These are phyloP conservation scores for Rhadinocentrus ornatus DNA, from an alignment of 2,797 vertebrate species.

Conservation along the genomic window DNA sequence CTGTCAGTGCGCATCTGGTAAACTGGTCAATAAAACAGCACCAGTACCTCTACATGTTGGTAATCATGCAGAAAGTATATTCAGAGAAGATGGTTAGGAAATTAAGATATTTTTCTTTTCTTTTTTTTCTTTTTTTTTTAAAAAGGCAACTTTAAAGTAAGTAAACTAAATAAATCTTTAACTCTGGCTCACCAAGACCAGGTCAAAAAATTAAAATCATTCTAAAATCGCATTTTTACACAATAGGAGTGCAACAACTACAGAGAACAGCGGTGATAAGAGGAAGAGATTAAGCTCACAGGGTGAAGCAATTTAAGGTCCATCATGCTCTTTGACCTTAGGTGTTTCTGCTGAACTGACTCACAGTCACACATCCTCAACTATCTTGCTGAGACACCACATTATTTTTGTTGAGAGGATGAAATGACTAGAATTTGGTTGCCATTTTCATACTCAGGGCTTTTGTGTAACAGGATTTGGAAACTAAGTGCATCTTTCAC, in stretches of 20 bases:
- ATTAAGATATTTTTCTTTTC: background rate
- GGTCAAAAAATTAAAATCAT: slow-evolving; percentile 28
- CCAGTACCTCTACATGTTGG: background rate
- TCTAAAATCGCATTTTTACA: background rate
- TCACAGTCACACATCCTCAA: slow-evolving; percentile 69
- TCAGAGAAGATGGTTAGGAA: background rate
- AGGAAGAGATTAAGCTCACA: slow-evolving; percentile 46
- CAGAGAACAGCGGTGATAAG: slow-evolving; percentile 45
- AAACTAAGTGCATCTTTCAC: slow-evolving; percentile 44
- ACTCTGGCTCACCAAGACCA: slow-evolving; percentile 7
- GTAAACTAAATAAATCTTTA: background rate
- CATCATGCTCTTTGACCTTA: slow-evolving; percentile 43
- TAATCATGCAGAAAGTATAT: background rate
- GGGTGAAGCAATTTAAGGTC: slow-evolving; percentile 55
- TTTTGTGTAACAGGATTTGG: slow-evolving; percentile 27
- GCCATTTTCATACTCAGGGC: slow-evolving; percentile 10
- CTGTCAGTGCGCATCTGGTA: background rate
- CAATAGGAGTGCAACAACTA: slow-evolving; percentile 16
- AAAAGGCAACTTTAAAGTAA: background rate
- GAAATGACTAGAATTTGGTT: slow-evolving; percentile 19
- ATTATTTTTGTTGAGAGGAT: slow-evolving; percentile 39
- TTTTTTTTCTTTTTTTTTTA: background rate
- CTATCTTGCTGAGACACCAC: slow-evolving; percentile 48
- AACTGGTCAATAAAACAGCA: slow-evolving; percentile 1
- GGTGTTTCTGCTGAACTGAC: slow-evolving; percentile 53